Evolutionary conservation across 2,113 vertebrate species (phyloP).

Genomic region (Sinocyclocheilus grahami): DNA sequence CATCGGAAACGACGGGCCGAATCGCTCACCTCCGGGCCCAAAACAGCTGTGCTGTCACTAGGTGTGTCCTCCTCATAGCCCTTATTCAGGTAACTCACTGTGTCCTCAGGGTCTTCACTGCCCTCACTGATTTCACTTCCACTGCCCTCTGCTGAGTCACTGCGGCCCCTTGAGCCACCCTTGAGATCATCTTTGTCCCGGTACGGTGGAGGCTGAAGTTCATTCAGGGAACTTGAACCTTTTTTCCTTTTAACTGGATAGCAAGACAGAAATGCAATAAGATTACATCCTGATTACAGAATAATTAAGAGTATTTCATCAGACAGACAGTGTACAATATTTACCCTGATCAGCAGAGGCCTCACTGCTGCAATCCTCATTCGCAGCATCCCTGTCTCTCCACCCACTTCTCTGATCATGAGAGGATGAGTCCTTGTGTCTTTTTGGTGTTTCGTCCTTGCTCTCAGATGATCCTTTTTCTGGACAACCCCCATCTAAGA

Average conservation of each 20-base stretch:
- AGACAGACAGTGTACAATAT: conserved; percentile 41
- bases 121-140: conserved; percentile 76
- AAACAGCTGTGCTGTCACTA: conserved; percentile 92
- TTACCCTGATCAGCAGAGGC: conserved; percentile 87
- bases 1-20: conserved; percentile 32
- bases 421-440: conserved; percentile 79
- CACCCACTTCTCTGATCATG: conserved; percentile 80
- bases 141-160: conserved; percentile 73
- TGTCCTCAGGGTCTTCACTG: conserved; percentile 85
- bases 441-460: conserved; percentile 86
- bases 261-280: conserved; percentile 65
- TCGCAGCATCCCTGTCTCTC: conserved; percentile 84
- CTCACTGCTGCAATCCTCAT: conserved; percentile 89
- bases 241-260: conserved; percentile 85
- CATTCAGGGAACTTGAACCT: conserved; percentile 82
- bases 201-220: conserved; percentile 89
- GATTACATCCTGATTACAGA: background rate
- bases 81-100: conserved; percentile 89
- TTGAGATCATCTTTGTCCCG: conserved; percentile 82
- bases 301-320: background rate
- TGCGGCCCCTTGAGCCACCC: conserved; percentile 75
- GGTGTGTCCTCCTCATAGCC: conserved; percentile 92
- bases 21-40: conserved; percentile 87
- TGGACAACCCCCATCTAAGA: conserved; percentile 78
- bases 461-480: conserved; percentile 88